Evolutionary conservation across 1,140 invertebrate species (phyloP).

Genomic region (Limonius californicus): DNA sequence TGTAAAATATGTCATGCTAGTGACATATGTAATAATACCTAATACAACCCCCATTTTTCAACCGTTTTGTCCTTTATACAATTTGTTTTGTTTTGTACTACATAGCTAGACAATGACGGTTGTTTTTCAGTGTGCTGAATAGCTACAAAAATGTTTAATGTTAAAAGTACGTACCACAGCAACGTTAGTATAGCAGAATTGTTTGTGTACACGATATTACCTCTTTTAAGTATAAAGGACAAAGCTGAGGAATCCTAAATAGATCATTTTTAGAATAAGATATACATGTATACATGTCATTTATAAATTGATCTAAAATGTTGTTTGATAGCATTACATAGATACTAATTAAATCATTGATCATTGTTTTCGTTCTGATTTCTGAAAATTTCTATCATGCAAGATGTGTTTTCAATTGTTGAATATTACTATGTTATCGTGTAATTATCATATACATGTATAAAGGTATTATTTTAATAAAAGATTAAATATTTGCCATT

Average conservation of each 20-base stretch:
- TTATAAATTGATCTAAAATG: conserved; percentile 10
- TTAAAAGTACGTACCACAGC: too few species aligned
- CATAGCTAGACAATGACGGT: too few species aligned
- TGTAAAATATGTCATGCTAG: too few species aligned
- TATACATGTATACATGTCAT: conserved; percentile 17
- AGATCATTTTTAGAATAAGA: conserved; percentile 8
- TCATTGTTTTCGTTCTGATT: conserved; percentile 2
- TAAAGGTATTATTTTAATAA: conserved; percentile 27
- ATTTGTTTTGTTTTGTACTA: too few species aligned
- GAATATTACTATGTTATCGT: conserved; percentile 8
- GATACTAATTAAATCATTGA: not conserved
- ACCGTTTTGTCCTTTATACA: too few species aligned
- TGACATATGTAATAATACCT: too few species aligned
- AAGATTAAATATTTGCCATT: conserved; percentile 20
- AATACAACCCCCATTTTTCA: too few species aligned
- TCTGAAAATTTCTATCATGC: not conserved
- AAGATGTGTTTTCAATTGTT: conserved; percentile 7
- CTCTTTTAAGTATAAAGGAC: not conserved
- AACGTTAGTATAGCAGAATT: too few species aligned
- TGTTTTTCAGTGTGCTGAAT: too few species aligned
- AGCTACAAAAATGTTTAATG: too few species aligned
- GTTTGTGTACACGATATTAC: too few species aligned
- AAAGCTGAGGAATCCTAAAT: not conserved
- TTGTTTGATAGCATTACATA: conserved; percentile 7
- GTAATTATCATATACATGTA: conserved; percentile 20